Conservation (phyloP, 1,140 invertebrate genomes). For the Homalodisca vitripennis region DNA sequence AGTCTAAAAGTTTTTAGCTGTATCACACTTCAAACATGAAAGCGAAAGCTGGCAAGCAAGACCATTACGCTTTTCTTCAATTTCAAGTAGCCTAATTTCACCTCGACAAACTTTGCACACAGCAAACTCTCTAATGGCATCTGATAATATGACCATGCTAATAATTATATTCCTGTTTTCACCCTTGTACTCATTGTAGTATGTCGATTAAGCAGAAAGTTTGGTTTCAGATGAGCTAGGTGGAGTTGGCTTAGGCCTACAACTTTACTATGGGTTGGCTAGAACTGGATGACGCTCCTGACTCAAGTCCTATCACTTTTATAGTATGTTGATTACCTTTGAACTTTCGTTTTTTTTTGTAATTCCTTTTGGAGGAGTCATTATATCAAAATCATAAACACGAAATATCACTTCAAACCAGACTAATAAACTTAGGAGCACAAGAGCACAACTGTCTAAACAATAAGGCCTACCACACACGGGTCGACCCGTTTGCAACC, state of each 20-base stretch:
- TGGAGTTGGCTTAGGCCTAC: not conserved
- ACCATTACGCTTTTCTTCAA: not conserved
- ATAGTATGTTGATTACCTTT: not conserved
- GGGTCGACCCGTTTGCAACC: too few species aligned
- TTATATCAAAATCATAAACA: not conserved
- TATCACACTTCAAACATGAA: not conserved
- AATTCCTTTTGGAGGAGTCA: not conserved
- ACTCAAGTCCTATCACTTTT: not conserved
- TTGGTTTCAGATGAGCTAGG: not conserved
- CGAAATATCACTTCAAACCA: not conserved
- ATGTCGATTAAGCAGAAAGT: not conserved
- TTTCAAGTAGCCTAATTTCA: not conserved
- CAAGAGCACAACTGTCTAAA: too few species aligned
- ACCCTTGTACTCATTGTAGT: not conserved
- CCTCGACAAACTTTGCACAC: not conserved
- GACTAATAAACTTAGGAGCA: too few species aligned
- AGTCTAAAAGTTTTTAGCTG: not conserved
- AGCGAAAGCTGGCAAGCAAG: not conserved
- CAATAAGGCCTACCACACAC: too few species aligned
- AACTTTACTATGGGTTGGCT: not conserved
- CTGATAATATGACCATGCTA: not conserved
- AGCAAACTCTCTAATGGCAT: not conserved
- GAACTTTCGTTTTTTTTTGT: not conserved
- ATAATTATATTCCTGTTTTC: not conserved
- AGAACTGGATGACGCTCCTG: not conserved